Evolutionary conservation across 2,888 invertebrate genomes (phyloP), one percentile per base, ranked within the genome.

Genomic region (Mimas tiliae): DNA sequence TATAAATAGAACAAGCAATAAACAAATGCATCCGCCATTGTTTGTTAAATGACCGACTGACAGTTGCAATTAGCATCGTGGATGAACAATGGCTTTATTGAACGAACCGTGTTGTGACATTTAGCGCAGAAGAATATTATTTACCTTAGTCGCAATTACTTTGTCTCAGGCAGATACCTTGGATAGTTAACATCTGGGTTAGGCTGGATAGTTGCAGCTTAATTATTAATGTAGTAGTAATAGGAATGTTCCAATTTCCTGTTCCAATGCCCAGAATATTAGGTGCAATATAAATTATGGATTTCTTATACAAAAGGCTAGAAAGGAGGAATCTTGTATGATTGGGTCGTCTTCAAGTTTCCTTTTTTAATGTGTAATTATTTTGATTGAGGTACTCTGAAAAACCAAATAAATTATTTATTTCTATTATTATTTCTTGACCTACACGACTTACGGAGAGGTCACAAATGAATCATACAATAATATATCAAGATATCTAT

Each of bases 1-100:
- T 58, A 58, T 58, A 38, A 42, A 58, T 58, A 42, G 58, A 58
- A 42, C 12, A 58, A 11, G 12, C 58, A 42, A 42, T 58, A 42
- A 58, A 58, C 21, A 58, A n/a, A 42, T 19, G 38, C 55, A 58
- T 58, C 58, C 58, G 58, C 58, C 16, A 19, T 12, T 9, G 1
- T 19, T 38, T 38, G 11, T 19, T 58, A 16, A 42, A 58, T 42
- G 19, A 11, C 6, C 7, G 12, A n/a, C 33, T 11, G 34, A 42
- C 12, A 58, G 38, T 58, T 58, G 58, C 38, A 42, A 58, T 58
- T 58, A 42, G 19, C 12, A 58, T 58, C 19, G 42, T 12, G 12
- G 55, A 14, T 11, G 38, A 58, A 58, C 58, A 58, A 58, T 19
- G 19, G 6, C 38, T 42, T 42, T 42, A 58, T 58, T 42, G 42